A percentile compares a stretch with the other conserved stretches of the same genome.
Conservation (phyloP, 2,888 invertebrate species). For the Diploptera punctata region DNA sequence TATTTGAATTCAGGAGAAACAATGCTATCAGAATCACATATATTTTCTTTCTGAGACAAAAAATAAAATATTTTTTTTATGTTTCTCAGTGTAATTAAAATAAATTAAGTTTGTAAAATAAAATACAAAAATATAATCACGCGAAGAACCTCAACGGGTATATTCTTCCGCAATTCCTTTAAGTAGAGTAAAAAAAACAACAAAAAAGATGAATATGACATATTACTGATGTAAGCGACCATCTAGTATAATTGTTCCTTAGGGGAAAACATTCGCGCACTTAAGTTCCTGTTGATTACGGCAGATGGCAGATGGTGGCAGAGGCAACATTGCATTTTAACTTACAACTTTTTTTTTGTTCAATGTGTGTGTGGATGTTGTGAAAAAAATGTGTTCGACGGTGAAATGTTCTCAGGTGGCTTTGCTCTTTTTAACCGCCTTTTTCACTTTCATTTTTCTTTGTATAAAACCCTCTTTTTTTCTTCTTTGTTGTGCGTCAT, state of each 20-base stretch:
- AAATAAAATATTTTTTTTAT: too few relatives aligned
- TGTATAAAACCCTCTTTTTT: too few relatives aligned
- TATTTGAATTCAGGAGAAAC: too few relatives aligned
- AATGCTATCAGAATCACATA: too few relatives aligned
- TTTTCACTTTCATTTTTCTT: slow-evolving; percentile 6
- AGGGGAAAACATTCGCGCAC: background rate
- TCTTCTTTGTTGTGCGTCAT: too few relatives aligned
- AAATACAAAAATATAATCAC: too few relatives aligned
- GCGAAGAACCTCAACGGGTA: too few relatives aligned
- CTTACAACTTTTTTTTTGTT: background rate
- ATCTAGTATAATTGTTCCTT: background rate
- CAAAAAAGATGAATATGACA: background rate
- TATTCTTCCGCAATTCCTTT: too few relatives aligned
- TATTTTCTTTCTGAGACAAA: too few relatives aligned
- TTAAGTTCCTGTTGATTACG: background rate
- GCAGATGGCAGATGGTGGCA: background rate
- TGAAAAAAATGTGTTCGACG: background rate
- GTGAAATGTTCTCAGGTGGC: slow-evolving; percentile 13
- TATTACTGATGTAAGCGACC: slow-evolving; percentile 24
- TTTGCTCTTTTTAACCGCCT: background rate
- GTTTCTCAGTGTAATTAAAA: too few relatives aligned
- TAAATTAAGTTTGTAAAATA: too few relatives aligned
- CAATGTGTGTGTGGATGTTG: background rate
- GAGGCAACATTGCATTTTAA: slow-evolving; percentile 1
- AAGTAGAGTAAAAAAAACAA: too few relatives aligned